These are phyloP conservation scores for Nephrotoma flavescens DNA, from an alignment of 2,888 invertebrate genomes.

Conservation along the genomic window DNA sequence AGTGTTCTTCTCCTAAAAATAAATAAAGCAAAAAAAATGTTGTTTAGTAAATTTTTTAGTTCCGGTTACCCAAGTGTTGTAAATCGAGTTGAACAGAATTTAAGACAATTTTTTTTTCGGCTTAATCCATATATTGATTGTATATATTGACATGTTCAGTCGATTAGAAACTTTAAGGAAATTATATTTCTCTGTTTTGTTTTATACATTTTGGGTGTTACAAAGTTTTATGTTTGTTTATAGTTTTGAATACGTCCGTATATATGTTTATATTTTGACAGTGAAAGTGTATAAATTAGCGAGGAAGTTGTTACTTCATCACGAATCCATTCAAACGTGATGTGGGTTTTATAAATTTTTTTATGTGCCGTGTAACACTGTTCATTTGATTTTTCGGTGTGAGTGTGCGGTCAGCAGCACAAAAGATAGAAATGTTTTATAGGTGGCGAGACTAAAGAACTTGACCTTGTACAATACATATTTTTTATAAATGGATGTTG, in stretches of 20 bases:
- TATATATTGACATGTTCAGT: background rate
- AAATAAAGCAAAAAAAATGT: slow-evolving; percentile 19
- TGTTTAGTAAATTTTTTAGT: background rate
- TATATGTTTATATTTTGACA: background rate
- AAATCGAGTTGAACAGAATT: background rate
- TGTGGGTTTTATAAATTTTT: background rate
- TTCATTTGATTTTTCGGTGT: background rate
- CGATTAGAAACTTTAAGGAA: background rate
- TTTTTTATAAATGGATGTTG: background rate
- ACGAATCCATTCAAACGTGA: background rate
- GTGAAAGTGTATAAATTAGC: background rate
- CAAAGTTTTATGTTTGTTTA: background rate
- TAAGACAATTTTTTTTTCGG: background rate
- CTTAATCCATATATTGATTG: background rate
- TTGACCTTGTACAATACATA: background rate
- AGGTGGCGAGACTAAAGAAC: background rate
- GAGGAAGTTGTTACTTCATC: background rate
- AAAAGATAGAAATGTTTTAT: background rate
- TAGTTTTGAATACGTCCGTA: background rate
- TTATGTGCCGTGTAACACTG: background rate
- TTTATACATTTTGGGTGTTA: background rate
- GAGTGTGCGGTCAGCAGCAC: background rate
- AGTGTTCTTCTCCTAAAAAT: slow-evolving; percentile 34
- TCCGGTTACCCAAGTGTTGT: background rate
- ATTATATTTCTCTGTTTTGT: background rate